A percentile compares a stretch with the other conserved stretches of the same genome.
These are phyloP conservation scores for Mercenaria mercenaria DNA, from an alignment of 1,140 invertebrate genomes.

Conservation along the genomic window DNA sequence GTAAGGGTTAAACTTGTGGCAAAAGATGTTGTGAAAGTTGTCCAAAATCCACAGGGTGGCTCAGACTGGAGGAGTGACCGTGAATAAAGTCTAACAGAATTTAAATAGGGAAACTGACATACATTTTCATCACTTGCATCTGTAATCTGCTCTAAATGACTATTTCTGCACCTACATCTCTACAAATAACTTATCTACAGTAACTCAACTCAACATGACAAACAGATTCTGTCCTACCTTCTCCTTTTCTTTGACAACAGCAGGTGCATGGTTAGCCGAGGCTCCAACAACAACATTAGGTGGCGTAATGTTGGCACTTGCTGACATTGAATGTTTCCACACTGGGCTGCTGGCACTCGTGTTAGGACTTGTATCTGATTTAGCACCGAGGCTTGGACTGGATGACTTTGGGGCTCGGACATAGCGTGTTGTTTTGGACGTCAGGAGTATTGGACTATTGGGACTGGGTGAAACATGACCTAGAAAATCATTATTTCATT, in stretches of 20 bases:
- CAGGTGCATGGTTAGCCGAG: constrained; percentile 49
- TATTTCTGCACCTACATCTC: no score
- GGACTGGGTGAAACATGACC: constrained; percentile 55
- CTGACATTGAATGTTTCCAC: constrained; percentile 77
- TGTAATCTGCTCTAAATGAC: not conserved
- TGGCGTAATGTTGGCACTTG: constrained; percentile 79
- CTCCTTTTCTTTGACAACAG: constrained; percentile 40
- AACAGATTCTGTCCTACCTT: constrained; percentile 27
- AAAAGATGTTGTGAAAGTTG: no score
- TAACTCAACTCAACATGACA: no score
- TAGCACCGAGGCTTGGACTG: constrained; percentile 52
- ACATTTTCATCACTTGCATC: not conserved
- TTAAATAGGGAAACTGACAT: no score
- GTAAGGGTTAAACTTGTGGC: no score
- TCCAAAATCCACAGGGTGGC: no score
- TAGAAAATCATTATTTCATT: no score
- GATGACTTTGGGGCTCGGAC: constrained; percentile 64
- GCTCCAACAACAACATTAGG: constrained; percentile 82
- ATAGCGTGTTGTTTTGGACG: constrained; percentile 64
- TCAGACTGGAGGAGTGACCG: no score
- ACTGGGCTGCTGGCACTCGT: constrained; percentile 54
- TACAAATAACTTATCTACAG: no score
- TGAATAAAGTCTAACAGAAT: no score
- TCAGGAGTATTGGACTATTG: constrained; percentile 53
- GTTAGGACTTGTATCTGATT: not conserved